phyloP scores from a whole-genome alignment of 1,140 invertebrate species.

The Planococcus citri region DNA sequence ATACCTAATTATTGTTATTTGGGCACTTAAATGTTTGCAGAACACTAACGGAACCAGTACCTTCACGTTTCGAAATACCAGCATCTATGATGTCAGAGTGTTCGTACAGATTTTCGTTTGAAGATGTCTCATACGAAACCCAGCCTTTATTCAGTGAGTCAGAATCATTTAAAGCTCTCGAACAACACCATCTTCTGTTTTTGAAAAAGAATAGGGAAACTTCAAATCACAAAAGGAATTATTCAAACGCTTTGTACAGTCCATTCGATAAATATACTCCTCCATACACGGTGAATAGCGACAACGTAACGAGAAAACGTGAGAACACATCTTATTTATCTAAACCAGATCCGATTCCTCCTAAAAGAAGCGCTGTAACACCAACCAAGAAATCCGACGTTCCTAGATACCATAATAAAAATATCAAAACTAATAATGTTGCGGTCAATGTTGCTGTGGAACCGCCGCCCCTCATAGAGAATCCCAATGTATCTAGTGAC shows the following conservation, averaged over 20 bases:
- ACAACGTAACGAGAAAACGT: neutral
- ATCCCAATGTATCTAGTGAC: neutral
- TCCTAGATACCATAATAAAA: neutral
- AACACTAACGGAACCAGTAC: neutral
- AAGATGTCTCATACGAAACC: slow-evolving; percentile 8
- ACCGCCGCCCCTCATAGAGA: neutral
- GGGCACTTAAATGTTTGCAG: neutral
- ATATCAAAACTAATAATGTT: neutral
- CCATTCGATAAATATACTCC: slow-evolving; percentile 9
- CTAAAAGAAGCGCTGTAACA: neutral
- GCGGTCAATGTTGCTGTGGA: neutral
- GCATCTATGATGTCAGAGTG: neutral
- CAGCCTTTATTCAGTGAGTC: neutral
- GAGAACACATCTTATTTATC: neutral
- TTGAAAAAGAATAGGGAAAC: neutral
- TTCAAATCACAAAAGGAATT: neutral
- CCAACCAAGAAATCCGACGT: neutral
- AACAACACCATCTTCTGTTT: neutral
- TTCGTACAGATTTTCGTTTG: neutral
- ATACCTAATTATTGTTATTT: too few species aligned
- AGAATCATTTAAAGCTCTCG: neutral
- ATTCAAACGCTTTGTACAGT: slow-evolving; percentile 2
- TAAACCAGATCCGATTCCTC: neutral
- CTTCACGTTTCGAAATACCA: neutral
- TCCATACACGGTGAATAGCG: neutral